phyloP scores from a whole-genome alignment of 2,113 vertebrate species.

The Nycticorax nycticorax region DNA sequence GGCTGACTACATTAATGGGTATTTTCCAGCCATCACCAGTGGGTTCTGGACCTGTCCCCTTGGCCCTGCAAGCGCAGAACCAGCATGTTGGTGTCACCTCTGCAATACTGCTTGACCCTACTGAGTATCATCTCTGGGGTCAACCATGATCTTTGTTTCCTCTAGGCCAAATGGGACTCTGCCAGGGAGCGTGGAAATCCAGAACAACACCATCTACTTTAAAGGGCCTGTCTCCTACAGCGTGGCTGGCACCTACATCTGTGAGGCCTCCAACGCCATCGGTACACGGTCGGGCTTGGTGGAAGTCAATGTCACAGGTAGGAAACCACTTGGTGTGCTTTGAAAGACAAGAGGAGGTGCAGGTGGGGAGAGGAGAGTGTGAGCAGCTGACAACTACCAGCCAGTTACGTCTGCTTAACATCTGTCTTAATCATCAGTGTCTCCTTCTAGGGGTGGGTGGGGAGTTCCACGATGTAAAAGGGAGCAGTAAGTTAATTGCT shows the following conservation, averaged over 20 bases:
- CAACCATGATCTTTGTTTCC: not conserved
- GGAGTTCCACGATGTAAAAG: not conserved
- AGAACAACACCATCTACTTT: constrained; percentile 95
- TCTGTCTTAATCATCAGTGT: too few species aligned
- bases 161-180: constrained; percentile 91
- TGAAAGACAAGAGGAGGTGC: rapidly evolving
- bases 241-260: constrained; percentile 90
- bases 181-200: constrained; percentile 89
- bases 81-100: not conserved
- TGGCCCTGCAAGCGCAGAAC: not conserved
- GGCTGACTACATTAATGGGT: not conserved
- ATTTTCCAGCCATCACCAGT: not conserved
- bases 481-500: not conserved
- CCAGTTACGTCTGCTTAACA: not conserved
- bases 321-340: constrained; percentile 29
- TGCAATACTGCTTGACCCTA: not conserved
- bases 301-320: constrained; percentile 98
- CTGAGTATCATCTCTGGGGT: not conserved
- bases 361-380: not conserved
- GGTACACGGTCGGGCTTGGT: constrained; percentile 91
- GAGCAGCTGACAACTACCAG: not conserved
- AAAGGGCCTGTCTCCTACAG: constrained; percentile 88
- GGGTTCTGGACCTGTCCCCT: not conserved
- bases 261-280: constrained; percentile 92
- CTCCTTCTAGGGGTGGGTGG: not conserved